Evolutionary conservation across 2,797 vertebrate genomes (phyloP).

Genomic region (Sebastes elongatus): DNA sequence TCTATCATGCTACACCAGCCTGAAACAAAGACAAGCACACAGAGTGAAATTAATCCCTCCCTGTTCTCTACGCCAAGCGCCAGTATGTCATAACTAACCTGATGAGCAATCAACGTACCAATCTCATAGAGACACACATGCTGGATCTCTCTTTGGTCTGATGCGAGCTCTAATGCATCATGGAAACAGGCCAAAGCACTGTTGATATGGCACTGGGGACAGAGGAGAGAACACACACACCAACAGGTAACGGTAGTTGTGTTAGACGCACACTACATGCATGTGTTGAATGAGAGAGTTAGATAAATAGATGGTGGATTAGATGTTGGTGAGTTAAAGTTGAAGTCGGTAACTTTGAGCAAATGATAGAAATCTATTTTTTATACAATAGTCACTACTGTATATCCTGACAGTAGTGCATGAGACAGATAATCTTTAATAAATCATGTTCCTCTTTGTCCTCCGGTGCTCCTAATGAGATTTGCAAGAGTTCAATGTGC

Average conservation of each 20-base stretch:
- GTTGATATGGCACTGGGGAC: slow-evolving; percentile 95
- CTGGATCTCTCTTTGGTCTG: slow-evolving; percentile 99
- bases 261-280: slow-evolving; percentile 38
- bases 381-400: too few species aligned
- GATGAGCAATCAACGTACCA: slow-evolving; percentile 80
- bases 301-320: slow-evolving; percentile 28
- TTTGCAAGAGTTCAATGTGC: too few species aligned
- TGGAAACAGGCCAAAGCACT: slow-evolving; percentile 98
- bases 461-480: too few species aligned
- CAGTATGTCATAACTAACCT: background rate
- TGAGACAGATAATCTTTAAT: too few species aligned
- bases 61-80: background rate
- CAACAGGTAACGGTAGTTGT: slow-evolving; percentile 27
- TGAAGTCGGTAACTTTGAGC: background rate
- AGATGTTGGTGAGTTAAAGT: slow-evolving; percentile 3
- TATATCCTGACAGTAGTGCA: too few species aligned
- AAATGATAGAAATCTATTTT: too few species aligned
- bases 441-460: too few species aligned
- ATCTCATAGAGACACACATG: slow-evolving; percentile 99
- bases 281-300: slow-evolving; percentile 13
- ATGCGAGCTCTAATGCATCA: slow-evolving; percentile 94
- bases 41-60: background rate
- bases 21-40: slow-evolving; percentile 56
- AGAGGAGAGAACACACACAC: slow-evolving; percentile 51
- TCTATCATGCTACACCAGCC: slow-evolving; percentile 99